Base-by-base conservation (phyloP, 2,113 vertebrate species). In the Madoqua kirkii region DNA sequence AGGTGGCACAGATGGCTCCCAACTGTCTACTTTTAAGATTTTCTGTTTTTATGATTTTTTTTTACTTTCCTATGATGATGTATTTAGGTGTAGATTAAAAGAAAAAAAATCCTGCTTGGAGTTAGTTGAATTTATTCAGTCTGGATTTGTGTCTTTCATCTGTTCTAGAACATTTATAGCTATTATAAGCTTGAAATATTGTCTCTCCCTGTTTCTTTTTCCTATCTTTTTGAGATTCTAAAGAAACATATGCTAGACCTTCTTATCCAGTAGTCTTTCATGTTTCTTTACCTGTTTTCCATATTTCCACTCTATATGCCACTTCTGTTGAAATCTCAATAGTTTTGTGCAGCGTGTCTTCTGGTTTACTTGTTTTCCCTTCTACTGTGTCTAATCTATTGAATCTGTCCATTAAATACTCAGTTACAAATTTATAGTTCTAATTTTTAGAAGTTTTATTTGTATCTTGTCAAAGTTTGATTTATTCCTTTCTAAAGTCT, bases 371-470 rank as follows among this genome's bases (percentile, higher is more conserved):
- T 81, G 45, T 36, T 74, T 95, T 93, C 23, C 17, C 23, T 81
- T 91, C 8, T 88, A 29, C 71, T 43, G 1, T 93, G 57, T 89
- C 36, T 94, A n/a, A 60, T 87, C 55, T 76, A 29, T 81, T 92
- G 59, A 79, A 59, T 95, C 50, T 93, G 9, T 79, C 7, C 21
- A 27, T 89, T 71, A 81, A 92, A 45, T 81, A 31, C 76, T 94
- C 11, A 92, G 60, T 64, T 78, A 50, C 1, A 8, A 55, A 67
- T 60, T 95, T 95, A 48, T 54, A 92, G 40, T 95, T 97, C 25
- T 93, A 29, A 67, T 45, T 54, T 96, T 95, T 55, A 93, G n/a
- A 81, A 62, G n/a, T 91, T 90, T 89, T 89, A 64, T 85, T 92
- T 95, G 6, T 15, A 23, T 67, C 48, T 83, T 82, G 45, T 60